These are phyloP conservation scores for Tenthredo distinguenda DNA, from an alignment of 2,888 invertebrate genomes.

Conservation along the genomic window DNA sequence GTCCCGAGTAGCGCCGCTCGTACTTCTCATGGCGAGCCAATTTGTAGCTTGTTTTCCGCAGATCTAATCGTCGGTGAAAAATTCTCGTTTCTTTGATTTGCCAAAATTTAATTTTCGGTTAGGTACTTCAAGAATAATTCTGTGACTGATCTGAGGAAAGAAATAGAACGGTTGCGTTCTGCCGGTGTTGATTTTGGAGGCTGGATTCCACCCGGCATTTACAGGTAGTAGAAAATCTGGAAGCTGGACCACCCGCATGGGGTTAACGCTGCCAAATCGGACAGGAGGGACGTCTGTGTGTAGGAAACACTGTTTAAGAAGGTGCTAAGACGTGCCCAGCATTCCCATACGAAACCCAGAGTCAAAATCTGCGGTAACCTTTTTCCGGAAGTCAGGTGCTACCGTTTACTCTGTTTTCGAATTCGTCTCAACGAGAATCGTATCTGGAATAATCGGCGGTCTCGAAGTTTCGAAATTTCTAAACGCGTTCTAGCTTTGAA, in stretches of 20 bases:
- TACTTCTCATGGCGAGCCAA: not conserved
- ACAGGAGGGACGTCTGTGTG: constrained; percentile 2
- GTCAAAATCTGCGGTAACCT: constrained; percentile 13
- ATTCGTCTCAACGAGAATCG: not conserved
- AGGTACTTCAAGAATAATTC: not conserved
- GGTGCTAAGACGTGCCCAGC: not conserved
- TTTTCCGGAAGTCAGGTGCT: constrained; percentile 5
- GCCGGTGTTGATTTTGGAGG: not conserved
- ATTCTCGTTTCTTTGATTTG: not conserved
- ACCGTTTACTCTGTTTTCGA: not conserved
- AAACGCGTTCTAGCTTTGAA: not conserved
- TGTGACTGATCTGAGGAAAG: not conserved
- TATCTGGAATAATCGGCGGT: not conserved
- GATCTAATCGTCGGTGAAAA: not conserved
- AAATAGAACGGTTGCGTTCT: not conserved
- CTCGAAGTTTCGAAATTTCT: not conserved
- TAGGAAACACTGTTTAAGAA: constrained; percentile 16
- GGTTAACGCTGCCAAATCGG: constrained; percentile 10
- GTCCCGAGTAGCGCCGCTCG: too few relatives aligned
- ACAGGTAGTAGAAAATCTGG: not conserved
- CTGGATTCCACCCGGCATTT: not conserved
- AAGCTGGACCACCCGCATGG: not conserved
- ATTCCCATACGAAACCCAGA: not conserved
- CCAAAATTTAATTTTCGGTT: not conserved
- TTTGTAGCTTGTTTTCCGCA: not conserved